A percentile compares a stretch with the other conserved stretches of the same genome.
phyloP scores from a whole-genome alignment of 2,888 invertebrate genomes.

The Tenthredo scrophulariae region DNA sequence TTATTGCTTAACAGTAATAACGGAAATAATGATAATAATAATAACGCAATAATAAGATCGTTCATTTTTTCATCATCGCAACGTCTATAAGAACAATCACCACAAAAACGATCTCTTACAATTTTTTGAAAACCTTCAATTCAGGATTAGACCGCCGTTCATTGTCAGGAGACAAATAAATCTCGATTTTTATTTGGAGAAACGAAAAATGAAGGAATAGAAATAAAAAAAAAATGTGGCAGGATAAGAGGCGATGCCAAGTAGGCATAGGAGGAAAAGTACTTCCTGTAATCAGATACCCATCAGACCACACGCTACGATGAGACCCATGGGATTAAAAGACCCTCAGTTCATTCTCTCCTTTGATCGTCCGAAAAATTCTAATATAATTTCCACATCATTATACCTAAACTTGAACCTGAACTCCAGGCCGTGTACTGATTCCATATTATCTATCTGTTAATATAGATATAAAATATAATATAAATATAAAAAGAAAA shows the following conservation, averaged over 20 bases:
- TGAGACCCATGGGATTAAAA: slow-evolving; percentile 46
- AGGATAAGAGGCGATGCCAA: not conserved
- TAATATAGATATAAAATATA: no score
- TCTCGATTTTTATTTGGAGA: not conserved
- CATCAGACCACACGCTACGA: slow-evolving; percentile 52
- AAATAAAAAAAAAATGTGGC: not conserved
- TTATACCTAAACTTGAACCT: not conserved
- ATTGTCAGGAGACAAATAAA: not conserved
- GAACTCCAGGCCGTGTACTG: not conserved
- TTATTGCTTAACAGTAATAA: slow-evolving; percentile 7
- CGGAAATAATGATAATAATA: not conserved
- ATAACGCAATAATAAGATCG: not conserved
- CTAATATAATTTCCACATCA: slow-evolving; percentile 1
- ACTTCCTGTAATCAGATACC: slow-evolving; percentile 50
- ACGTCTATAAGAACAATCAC: not conserved
- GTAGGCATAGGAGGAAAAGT: slow-evolving; percentile 42
- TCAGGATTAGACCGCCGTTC: not conserved
- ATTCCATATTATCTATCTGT: not conserved
- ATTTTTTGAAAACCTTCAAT: not conserved
- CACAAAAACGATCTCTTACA: not conserved
- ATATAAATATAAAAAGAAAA: no score
- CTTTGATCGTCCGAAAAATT: slow-evolving; percentile 40
- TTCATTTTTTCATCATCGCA: not conserved
- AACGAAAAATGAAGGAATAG: not conserved
- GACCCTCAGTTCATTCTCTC: not conserved